A percentile compares a stretch with the other conserved stretches of the same genome.
Conservation (phyloP, 2,888 invertebrate genomes). For the Sepiola atlantica region DNA sequence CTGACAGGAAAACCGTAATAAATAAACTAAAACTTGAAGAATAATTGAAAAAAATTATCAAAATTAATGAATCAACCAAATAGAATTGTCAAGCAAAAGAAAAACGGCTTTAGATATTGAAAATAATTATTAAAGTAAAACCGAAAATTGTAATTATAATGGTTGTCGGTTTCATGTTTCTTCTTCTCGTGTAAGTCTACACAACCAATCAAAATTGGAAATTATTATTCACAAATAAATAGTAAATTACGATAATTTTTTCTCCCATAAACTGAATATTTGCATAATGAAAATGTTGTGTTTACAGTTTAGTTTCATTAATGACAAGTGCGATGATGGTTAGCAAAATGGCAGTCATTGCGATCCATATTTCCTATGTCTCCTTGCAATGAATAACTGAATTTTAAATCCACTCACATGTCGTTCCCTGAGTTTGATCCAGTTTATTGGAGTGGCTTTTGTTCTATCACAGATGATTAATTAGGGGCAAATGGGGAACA, state of each 20-base stretch:
- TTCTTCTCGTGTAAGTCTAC: conserved; percentile 9
- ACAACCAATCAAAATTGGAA: neutral
- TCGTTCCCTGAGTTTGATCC: neutral
- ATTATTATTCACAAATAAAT: conserved; percentile 13
- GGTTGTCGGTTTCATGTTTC: neutral
- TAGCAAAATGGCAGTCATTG: neutral
- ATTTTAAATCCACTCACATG: conserved; percentile 2
- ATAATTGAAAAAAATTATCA: neutral
- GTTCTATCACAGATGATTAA: conserved; percentile 21
- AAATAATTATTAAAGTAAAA: neutral
- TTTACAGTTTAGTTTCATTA: neutral
- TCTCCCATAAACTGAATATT: neutral
- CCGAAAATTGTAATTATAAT: neutral
- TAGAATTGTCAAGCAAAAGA: no score
- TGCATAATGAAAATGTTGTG: neutral
- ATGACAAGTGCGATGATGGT: neutral
- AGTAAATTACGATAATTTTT: neutral
- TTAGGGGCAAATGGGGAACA: neutral
- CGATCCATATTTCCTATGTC: neutral
- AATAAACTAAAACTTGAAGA: neutral
- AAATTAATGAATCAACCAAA: neutral
- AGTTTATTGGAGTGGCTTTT: conserved; percentile 23
- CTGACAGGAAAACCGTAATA: neutral
- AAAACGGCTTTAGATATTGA: neutral
- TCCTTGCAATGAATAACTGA: neutral